phyloP scores from a whole-genome alignment of 1,140 invertebrate species.

The Zophobas morio region DNA sequence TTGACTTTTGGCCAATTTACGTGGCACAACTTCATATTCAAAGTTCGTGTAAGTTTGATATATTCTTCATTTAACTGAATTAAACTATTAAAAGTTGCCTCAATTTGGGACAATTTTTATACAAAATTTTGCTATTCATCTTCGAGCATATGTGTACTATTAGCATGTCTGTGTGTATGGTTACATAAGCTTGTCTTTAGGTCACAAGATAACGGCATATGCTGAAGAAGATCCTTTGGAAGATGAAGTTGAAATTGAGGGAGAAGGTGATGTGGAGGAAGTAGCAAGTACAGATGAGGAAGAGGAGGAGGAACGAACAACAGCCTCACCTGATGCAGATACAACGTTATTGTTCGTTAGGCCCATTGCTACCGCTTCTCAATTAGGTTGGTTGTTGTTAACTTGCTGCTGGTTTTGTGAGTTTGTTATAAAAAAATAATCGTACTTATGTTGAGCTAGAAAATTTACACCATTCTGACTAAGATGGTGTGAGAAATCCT shows the following conservation, averaged over 20 bases:
- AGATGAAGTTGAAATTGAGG: constrained; percentile 83
- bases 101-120: background rate
- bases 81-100: background rate
- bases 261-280: constrained; percentile 75
- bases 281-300: constrained; percentile 77
- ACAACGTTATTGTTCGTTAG: constrained; percentile 94
- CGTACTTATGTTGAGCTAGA: no score
- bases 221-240: constrained; percentile 84
- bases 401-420: no score
- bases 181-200: constrained; percentile 65
- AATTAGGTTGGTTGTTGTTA: constrained; percentile 70
- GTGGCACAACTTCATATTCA: constrained; percentile 52
- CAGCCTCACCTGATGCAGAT: constrained; percentile 92
- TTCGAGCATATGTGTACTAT: constrained; percentile 16
- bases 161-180: background rate
- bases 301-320: constrained; percentile 78
- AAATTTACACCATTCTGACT: no score
- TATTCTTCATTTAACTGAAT: no score
- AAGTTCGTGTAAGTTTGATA: background rate
- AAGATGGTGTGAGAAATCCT: no score
- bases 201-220: constrained; percentile 73
- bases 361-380: constrained; percentile 76
- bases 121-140: background rate
- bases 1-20: constrained; percentile 53
- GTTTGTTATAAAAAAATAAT: no score